phyloP scores from a whole-genome alignment of 2,113 vertebrate genomes.

The Pteropus alecto region DNA sequence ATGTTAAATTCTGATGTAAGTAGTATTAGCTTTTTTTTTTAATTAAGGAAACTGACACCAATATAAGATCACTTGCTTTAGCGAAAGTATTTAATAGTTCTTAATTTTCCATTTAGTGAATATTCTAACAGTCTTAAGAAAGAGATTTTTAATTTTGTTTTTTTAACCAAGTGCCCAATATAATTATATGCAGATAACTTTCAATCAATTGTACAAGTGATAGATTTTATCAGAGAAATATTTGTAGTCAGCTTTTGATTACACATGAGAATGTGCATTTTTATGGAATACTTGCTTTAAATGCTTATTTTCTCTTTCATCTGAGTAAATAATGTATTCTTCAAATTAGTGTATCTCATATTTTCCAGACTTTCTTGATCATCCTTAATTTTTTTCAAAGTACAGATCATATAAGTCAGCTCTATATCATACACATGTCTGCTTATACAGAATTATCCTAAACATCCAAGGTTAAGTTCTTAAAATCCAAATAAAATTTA shows the following conservation, averaged over 20 bases:
- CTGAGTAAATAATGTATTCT: not conserved
- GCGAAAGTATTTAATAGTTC: not conserved
- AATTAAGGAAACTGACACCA: not conserved
- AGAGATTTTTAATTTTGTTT: not conserved
- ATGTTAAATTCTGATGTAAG: not conserved
- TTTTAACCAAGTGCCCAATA: not conserved
- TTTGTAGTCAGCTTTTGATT: not conserved
- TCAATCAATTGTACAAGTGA: not conserved
- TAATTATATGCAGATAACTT: slow-evolving; percentile 5
- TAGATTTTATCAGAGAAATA: slow-evolving; percentile 13
- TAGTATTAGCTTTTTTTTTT: not conserved
- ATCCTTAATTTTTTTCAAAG: not conserved
- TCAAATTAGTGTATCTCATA: not conserved
- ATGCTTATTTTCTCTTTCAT: not conserved
- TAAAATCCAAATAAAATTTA: not conserved
- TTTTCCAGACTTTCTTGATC: not conserved
- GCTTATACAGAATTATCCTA: not conserved
- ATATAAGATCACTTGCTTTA: not conserved
- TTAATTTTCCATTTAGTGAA: slow-evolving; percentile 28
- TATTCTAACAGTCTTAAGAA: not conserved
- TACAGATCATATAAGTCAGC: not conserved
- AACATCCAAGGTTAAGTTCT: not conserved
- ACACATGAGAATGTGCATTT: not conserved
- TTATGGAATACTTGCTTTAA: not conserved
- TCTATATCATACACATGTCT: not conserved